A percentile compares a stretch with the other conserved stretches of the same genome.
These are phyloP conservation scores for Lordiphosa mommai DNA, from an alignment of 1,140 invertebrate species.

Conservation along the genomic window DNA sequence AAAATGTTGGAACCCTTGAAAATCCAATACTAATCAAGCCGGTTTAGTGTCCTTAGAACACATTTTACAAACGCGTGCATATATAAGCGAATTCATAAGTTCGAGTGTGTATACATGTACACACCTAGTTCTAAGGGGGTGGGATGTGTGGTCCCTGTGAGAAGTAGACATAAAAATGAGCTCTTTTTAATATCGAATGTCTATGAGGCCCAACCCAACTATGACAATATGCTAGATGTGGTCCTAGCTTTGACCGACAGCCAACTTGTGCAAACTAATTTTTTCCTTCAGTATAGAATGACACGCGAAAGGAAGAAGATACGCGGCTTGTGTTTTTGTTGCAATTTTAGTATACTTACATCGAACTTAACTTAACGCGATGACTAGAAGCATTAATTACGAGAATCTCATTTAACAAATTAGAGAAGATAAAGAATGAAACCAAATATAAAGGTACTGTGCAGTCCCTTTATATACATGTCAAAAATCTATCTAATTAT, in stretches of 20 bases:
- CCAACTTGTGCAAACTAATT: neutral
- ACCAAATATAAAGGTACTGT: too few relatives aligned
- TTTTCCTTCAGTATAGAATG: neutral
- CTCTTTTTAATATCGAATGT: constrained; percentile 7
- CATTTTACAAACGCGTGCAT: too few relatives aligned
- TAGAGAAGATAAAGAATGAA: too few relatives aligned
- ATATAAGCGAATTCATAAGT: neutral
- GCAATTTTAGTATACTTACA: too few relatives aligned
- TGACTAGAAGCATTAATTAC: too few relatives aligned
- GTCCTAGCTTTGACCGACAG: constrained; percentile 3
- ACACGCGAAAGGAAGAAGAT: neutral
- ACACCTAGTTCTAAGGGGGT: neutral
- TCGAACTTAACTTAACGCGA: too few relatives aligned
- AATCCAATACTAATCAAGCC: too few relatives aligned
- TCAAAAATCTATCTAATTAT: too few relatives aligned
- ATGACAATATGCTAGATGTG: constrained; percentile 3
- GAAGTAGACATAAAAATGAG: neutral
- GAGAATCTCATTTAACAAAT: too few relatives aligned
- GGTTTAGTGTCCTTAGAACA: too few relatives aligned
- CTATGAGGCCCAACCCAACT: constrained; percentile 1
- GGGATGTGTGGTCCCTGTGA: neutral
- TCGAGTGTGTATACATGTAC: neutral
- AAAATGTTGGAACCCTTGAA: too few relatives aligned
- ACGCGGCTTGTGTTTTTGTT: neutral
- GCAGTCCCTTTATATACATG: too few relatives aligned